Evolutionary conservation across 2,797 vertebrate genomes (phyloP), one percentile per base, ranked within the genome.

Genomic region (Macropodus opercularis): DNA sequence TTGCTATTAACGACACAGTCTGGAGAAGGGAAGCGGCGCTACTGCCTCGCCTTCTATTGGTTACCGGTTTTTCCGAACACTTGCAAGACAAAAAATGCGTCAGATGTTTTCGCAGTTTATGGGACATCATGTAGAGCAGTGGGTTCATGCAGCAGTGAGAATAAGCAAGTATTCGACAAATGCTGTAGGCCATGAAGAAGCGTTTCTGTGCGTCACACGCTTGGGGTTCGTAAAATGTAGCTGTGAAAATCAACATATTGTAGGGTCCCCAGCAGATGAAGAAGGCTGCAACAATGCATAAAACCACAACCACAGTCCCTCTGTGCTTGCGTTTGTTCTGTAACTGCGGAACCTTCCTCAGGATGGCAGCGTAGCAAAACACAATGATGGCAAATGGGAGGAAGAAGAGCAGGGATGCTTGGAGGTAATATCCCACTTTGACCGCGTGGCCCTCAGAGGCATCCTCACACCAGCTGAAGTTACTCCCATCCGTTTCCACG

Each of bases 121-220:
- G 69, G n/a, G 84, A 81, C 39, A 90, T 60, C 58, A 88, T 61
- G 15, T 86, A 91, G 31, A 93, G 60, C 13, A 88, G 27, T 3
- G 91, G 92, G 67, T 93, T 93, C 31, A 93, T 53, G 29, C 87
- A 92, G 79, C 92, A 93, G 56, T 93, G 92, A 19, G 69, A 89
- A 56, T 69, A 90, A 0, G 91, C 91, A 11, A 93, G 23, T 14
- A 91, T 74, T 0, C 62, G 68, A 43, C 66, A 89, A 19, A 87
- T 3, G 0, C 42, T 0, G 14, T 21, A 70, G 0, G 55, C 42
- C 3, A 52, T 27, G 0, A 46, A 0, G 0, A 83, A 11, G 1
- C 0, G 1, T 2, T 55, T 0, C 0, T 0, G 0, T 1, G 3
- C 21, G 1, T 23, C 0, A 17, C 86, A 87, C 2, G 4, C 1